Conservation (phyloP, 2,888 invertebrate species). For the Encarsia formosa region DNA sequence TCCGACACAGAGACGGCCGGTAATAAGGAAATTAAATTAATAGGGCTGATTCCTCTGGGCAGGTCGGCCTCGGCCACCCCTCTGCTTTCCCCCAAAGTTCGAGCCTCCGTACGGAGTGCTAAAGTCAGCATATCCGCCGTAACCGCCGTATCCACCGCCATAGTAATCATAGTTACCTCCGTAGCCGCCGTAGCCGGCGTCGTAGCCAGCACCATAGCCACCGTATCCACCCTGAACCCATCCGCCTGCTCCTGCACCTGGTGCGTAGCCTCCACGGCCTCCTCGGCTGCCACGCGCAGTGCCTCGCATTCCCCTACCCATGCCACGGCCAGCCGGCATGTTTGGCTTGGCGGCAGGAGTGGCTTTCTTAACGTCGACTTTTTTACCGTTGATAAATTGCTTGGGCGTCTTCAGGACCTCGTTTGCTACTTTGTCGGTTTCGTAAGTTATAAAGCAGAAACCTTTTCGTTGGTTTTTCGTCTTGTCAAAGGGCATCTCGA, state of each 20-base stretch:
- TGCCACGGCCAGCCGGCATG: slow-evolving; percentile 62
- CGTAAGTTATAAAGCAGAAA: slow-evolving; percentile 97
- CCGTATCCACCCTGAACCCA: slow-evolving; percentile 64
- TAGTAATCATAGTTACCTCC: slow-evolving; percentile 66
- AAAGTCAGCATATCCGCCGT: slow-evolving; percentile 77
- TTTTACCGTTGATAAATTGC: slow-evolving; percentile 89
- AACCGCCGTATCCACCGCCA: slow-evolving; percentile 70
- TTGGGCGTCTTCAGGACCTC: slow-evolving; percentile 88
- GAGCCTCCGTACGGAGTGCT: too few relatives aligned
- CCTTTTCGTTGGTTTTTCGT: slow-evolving; percentile 94
- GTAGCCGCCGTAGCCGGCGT: slow-evolving; percentile 72
- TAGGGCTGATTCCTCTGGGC: too few relatives aligned
- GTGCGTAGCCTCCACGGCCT: slow-evolving; percentile 52
- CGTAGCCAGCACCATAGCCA: slow-evolving; percentile 61
- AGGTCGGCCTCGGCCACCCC: too few relatives aligned
- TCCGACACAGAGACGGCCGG: too few relatives aligned
- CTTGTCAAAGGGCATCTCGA: slow-evolving; percentile 97
- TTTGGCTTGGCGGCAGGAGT: slow-evolving; percentile 90
- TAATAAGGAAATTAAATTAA: too few relatives aligned
- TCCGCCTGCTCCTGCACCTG: too few relatives aligned
- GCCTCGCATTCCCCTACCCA: slow-evolving; percentile 65
- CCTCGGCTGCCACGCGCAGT: slow-evolving; percentile 60
- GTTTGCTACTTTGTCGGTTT: slow-evolving; percentile 90
- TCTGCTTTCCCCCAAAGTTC: too few relatives aligned
- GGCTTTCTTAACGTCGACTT: slow-evolving; percentile 94